phyloP scores from a whole-genome alignment of 2,797 vertebrate genomes.

The Smutsia temminckii region DNA sequence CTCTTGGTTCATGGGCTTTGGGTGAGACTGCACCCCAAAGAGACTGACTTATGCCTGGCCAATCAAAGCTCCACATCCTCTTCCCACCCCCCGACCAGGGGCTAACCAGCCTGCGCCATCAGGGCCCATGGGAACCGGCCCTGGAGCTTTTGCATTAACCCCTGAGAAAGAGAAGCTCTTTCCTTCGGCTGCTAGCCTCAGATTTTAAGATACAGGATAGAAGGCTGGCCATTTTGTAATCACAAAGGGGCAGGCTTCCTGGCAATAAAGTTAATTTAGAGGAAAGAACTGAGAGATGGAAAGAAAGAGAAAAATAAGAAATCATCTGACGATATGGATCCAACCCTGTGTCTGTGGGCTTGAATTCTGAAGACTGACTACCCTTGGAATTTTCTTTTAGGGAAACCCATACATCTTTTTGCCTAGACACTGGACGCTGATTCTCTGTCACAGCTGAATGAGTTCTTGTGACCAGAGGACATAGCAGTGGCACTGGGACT shows the following conservation, averaged over 20 bases:
- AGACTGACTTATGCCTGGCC: background rate
- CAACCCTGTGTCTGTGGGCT: background rate
- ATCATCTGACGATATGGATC: background rate
- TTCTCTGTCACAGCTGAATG: background rate
- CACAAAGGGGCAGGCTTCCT: background rate
- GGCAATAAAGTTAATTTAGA: constrained; percentile 1
- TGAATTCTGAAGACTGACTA: background rate
- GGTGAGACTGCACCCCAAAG: background rate
- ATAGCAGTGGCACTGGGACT: background rate
- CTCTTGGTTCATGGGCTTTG: background rate
- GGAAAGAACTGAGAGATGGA: background rate
- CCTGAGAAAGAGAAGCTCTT: background rate
- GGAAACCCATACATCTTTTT: background rate
- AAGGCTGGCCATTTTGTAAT: background rate
- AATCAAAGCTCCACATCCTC: background rate
- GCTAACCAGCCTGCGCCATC: rapidly evolving
- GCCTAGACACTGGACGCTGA: background rate
- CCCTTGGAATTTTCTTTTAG: background rate
- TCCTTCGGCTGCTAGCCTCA: background rate
- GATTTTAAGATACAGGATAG: background rate
- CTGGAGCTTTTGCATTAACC: background rate
- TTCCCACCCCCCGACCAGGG: background rate
- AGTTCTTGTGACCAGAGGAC: background rate
- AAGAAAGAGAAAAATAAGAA: background rate
- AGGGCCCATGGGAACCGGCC: background rate